Evolutionary conservation across 2,888 invertebrate species (phyloP), one percentile per base, ranked within the genome.

Genomic region (Dromius quadrimaculatus): DNA sequence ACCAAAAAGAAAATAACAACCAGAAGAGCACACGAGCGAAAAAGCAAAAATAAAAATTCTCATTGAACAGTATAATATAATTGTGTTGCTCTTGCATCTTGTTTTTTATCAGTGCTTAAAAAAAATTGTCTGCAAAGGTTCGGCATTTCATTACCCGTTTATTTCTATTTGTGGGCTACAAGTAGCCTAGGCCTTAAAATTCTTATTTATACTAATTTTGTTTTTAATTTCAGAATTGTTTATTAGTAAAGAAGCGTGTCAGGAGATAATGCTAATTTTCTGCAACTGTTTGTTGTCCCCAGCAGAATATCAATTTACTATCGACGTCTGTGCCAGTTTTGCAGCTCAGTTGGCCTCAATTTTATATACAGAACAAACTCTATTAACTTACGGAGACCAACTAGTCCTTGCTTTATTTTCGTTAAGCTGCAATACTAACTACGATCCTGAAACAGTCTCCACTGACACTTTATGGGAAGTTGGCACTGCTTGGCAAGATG

Each of bases 401-500:
- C 79, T 86, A 2, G 81, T 87, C 20, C 71, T 86, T 2, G 80
- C 82, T 11, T 76, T 87, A 19, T 86, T 85, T 73, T 79, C 80
- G 73, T 81, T 87, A 41, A 83, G 83, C 34, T 80, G 85, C 71
- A 80, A 81, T 71, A 77, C 77, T 1, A 77, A 76, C 6, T 74
- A 77, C n/a, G 79, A 79, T 76, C 79, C 72, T 75, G 84, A 75
- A 74, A 76, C 76, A 13, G 69, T 86, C 65, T 79, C 83, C 0
- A 72, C 80, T 70, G 87, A 86, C 73, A 86, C 87, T 8, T 80
- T 87, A 74, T 83, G 84, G 83, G 88, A 88, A 79, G 81, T 85
- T 36, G 85, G 84, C 15, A 84, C 85, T 11, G 84, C 87, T 38
- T 88, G 88, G 87, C 87, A 85, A 76, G 87, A 87, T 79, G 84